phyloP scores from a whole-genome alignment of 2,797 vertebrate genomes.

The Pipistrellus nathusii region DNA sequence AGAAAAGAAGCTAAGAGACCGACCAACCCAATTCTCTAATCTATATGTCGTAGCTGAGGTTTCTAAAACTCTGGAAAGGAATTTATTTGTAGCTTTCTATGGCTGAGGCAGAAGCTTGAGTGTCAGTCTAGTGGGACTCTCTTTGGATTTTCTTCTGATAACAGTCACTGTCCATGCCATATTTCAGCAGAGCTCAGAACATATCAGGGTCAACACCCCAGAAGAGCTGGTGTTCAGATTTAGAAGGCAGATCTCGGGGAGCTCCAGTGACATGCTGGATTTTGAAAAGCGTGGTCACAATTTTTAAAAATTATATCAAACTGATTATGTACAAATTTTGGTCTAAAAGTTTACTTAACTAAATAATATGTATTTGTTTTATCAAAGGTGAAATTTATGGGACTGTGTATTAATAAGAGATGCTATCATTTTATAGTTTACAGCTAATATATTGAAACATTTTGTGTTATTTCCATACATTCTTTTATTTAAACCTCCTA shows the following conservation, averaged over 20 bases:
- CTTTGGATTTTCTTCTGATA: neutral
- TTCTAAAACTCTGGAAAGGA: neutral
- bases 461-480: neutral
- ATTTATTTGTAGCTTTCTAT: neutral
- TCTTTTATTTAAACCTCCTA: slow-evolving; percentile 17
- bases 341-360: neutral
- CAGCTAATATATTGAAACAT: neutral
- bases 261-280: neutral
- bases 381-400: neutral
- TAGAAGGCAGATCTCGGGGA: neutral
- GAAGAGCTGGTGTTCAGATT: neutral
- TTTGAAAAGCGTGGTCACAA: neutral
- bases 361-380: neutral
- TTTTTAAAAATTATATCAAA: neutral
- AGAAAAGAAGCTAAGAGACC: neutral
- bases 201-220: neutral
- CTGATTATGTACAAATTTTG: neutral
- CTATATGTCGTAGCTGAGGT: neutral
- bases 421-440: slow-evolving; percentile 24
- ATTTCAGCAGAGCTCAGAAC: neutral
- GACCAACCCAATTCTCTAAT: neutral
- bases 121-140: neutral
- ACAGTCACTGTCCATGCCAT: neutral
- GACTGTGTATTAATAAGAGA: neutral
- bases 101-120: neutral